Conservation (phyloP, 1,140 invertebrate species). For the Notospermus geniculatus region DNA sequence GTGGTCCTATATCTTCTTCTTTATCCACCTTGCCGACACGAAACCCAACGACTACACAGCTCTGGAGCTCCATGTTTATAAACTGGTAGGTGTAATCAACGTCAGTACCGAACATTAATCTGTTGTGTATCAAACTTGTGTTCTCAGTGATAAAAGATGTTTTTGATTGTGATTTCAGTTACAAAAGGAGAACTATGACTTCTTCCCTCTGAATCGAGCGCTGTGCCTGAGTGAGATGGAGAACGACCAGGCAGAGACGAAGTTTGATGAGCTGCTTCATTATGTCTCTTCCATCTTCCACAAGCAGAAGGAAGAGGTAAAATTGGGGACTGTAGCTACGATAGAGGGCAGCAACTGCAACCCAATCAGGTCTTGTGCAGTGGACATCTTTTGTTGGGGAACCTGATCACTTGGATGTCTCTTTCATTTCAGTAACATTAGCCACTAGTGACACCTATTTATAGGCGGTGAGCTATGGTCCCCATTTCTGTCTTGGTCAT, state of each 20-base stretch:
- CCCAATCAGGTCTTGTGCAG: no score
- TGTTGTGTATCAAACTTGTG: no score
- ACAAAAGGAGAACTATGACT: constrained; percentile 52
- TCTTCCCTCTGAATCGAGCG: constrained; percentile 54
- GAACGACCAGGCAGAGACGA: constrained; percentile 47
- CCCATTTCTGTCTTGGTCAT: neutral
- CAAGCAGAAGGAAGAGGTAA: constrained; percentile 52
- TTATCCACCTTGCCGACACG: constrained; percentile 53
- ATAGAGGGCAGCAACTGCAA: no score
- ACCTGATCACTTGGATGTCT: neutral
- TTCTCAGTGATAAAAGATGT: no score
- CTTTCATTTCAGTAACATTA: no score
- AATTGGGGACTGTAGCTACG: neutral
- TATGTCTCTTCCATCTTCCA: constrained; percentile 47
- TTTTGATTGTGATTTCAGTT: constrained; percentile 21
- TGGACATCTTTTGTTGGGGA: neutral
- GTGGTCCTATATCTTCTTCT: constrained; percentile 57
- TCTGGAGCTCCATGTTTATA: constrained; percentile 49
- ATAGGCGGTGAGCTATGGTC: neutral
- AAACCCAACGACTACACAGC: constrained; percentile 54
- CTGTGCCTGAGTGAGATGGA: constrained; percentile 47
- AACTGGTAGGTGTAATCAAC: constrained; percentile 42
- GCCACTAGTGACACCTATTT: no score
- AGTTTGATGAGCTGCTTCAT: constrained; percentile 47
- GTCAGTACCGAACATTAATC: no score